Base-by-base conservation (phyloP, 2,113 vertebrate genomes). In the Ammodytes dubius region DNA sequence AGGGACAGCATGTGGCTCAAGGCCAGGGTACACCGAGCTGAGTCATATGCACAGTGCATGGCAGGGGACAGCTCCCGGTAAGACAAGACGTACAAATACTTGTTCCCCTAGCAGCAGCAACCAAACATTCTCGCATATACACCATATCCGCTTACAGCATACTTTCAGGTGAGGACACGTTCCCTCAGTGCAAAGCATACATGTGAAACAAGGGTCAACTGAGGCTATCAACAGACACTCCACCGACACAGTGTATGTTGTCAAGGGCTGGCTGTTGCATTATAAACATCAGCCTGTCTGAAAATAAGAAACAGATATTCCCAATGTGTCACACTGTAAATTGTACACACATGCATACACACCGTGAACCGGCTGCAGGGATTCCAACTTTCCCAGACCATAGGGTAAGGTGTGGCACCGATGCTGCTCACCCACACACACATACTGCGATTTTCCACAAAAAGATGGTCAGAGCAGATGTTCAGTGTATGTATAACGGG, bases 21-120 rank as follows among this genome's bases (percentile, higher is more conserved):
- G 73, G 81, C 76, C 84, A 82, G 75, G 57, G 81, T 74, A 67
- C 49, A 76, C 64, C 13, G 39, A 81, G 87, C 85, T 72, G 81
- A 89, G 81, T 91, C 86, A 91, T 83, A 74, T 67, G 37, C 39
- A 73, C 66, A 90, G 40, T 64, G 84, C 83, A 85, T 75, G 74
- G 39, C 47, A 71, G 17, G 50, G 74, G 79, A 86, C 74, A 89
- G 77, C 79, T 87, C 75, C 60, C 77, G 12, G 80, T 79, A 78
- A 90, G 63, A 77, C 49, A 73, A 73, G 69, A 77, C 53, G 46
- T 80, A 84, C 47, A 86, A 70, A 77, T 71, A 68, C 52, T 74
- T n/a, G 65, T 57, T 43, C 27, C 60, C 4, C 10, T 69, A 73
- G 82, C 58, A 70, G 63, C 70, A 66, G 52, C 69, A 82, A 74